Base-by-base conservation (phyloP, 2,888 invertebrate species). In the Cosmopolites sordidus region DNA sequence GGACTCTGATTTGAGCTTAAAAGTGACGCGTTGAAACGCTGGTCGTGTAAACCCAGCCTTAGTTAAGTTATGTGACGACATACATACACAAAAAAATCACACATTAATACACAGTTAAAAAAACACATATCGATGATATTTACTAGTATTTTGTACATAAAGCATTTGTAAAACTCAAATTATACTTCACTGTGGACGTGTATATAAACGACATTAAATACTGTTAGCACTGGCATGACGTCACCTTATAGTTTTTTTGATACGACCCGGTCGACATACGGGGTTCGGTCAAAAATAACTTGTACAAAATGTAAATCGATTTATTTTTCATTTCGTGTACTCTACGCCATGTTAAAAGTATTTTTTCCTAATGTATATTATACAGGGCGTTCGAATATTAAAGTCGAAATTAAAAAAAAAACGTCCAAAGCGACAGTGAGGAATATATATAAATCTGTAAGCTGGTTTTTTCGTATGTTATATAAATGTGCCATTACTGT, bases 361-460 rank as follows among this genome's bases (percentile, higher is more conserved):
- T 43, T 49, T 43, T 43, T 37, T 17, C 22, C n/a, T 38, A n/a
- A n/a, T 43, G 38, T 27, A 43, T 51, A 51, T 17, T 45, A 46
- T 30, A 43, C 54, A 38, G 51, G 60, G 60, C 27, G 27, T 27
- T 27, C 27, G 27, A 27, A 6, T 27, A 6, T 27, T n/a, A n/a
- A n/a, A n/a, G n/a, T n/a, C n/a, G n/a, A n/a, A n/a, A n/a, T n/a
- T 5, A 22, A 22, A 22, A 22, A 22, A 22, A 11, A 11, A 33
- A 33, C 33, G 33, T 33, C 33, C 11, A 40, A 51, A 61, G 63
- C 60, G 64, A 68, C 71, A 71, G 72, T 73, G 72, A 72, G 73
- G 73, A 73, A 72, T 73, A 69, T 72, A 62, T 71, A 49, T 51
- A 69, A n/a, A 69, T 73, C 71, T 72, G 70, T 73, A 71, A 66